phyloP scores from a whole-genome alignment of 2,113 vertebrate species.

The Forbesichthys agassizii region DNA sequence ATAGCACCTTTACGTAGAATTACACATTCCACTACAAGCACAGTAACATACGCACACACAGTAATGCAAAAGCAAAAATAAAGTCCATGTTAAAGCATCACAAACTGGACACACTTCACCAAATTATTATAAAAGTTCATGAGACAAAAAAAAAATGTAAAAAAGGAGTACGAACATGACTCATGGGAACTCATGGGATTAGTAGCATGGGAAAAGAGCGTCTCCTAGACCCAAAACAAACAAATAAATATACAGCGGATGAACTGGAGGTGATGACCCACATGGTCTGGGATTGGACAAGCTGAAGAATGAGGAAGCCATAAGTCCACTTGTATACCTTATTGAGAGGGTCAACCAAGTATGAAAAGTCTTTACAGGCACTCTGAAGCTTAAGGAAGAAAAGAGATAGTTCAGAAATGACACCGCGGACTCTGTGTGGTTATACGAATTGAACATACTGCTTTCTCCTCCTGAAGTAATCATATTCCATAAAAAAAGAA shows the following conservation, averaged over 20 bases:
- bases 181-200: slow-evolving; percentile 14
- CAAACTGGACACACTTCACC: no score
- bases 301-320: slow-evolving; percentile 12
- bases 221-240: slow-evolving; percentile 38
- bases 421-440: neutral
- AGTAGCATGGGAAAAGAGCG: slow-evolving; percentile 30
- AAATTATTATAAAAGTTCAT: no score
- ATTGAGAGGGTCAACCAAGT: slow-evolving; percentile 79
- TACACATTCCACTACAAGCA: neutral
- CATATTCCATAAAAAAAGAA: slow-evolving; percentile 2
- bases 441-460: neutral
- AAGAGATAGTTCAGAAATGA: slow-evolving; percentile 56
- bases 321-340: slow-evolving; percentile 67
- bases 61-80: neutral
- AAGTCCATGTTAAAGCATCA: neutral
- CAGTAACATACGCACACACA: slow-evolving; percentile 7
- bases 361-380: slow-evolving; percentile 81
- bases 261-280: slow-evolving; percentile 16
- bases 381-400: slow-evolving; percentile 75
- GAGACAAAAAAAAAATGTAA: no score
- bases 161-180: slow-evolving; percentile 5
- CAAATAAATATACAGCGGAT: slow-evolving; percentile 20
- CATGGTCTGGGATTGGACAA: slow-evolving; percentile 4
- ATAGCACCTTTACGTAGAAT: neutral
- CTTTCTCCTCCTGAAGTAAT: neutral